Conservation (phyloP, 2,113 vertebrate species). For the Prunella fulvescens region DNA sequence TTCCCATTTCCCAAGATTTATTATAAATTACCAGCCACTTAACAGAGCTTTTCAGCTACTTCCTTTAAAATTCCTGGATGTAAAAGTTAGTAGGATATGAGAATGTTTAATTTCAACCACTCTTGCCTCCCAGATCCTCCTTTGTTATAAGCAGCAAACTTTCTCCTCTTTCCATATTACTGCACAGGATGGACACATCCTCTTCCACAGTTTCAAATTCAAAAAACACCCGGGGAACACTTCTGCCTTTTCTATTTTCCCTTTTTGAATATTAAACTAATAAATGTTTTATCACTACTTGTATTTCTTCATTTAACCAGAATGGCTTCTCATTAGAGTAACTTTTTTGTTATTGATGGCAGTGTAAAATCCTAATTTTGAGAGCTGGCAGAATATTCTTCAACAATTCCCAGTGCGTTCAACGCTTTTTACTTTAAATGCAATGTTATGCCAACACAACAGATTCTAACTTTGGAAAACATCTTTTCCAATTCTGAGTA, state of each 20-base stretch:
- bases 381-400: conserved; percentile 51
- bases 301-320: conserved; percentile 13
- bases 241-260: neutral
- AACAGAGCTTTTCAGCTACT: neutral
- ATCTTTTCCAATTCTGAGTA: conserved; percentile 16
- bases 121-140: neutral
- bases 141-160: neutral
- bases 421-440: conserved; percentile 41
- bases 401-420: conserved; percentile 44
- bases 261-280: neutral
- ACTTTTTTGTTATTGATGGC: conserved; percentile 57
- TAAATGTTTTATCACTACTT: neutral
- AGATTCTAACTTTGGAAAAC: conserved; percentile 57
- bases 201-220: neutral
- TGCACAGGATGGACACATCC: neutral
- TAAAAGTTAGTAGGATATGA: neutral
- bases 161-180: neutral
- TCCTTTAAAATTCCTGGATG: conserved; percentile 11
- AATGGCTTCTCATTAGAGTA: conserved; percentile 35
- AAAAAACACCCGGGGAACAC: neutral
- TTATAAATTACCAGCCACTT: conserved; percentile 19
- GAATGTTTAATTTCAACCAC: neutral
- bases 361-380: conserved; percentile 37
- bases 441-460: conserved; percentile 58
- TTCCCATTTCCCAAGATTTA: conserved; percentile 38